phyloP scores from a whole-genome alignment of 2,888 invertebrate species.

The Odontothrips loti region DNA sequence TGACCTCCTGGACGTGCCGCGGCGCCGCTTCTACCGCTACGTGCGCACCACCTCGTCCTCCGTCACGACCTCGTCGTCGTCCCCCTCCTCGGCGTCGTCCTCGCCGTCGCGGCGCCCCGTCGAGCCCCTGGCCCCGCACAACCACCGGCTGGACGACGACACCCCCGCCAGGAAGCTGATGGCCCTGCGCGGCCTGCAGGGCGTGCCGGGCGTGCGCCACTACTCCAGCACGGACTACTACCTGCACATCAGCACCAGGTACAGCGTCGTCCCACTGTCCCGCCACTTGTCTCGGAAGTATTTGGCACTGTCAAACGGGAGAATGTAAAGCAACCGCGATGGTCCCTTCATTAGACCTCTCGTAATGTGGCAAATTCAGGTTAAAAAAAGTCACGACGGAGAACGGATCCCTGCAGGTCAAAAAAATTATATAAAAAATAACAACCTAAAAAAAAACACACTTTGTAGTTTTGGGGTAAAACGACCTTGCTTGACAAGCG shows the following conservation, averaged over 20 bases:
- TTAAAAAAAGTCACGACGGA: too few relatives aligned
- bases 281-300: too few relatives aligned
- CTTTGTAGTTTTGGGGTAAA: too few relatives aligned
- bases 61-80: slow-evolving; percentile 8
- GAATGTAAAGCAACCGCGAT: too few relatives aligned
- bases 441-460: too few relatives aligned
- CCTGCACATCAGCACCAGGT: slow-evolving; percentile 23
- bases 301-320: too few relatives aligned
- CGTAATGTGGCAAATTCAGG: too few relatives aligned
- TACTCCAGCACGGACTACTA: slow-evolving; percentile 15
- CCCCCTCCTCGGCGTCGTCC: not conserved
- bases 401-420: too few relatives aligned
- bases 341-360: too few relatives aligned
- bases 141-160: slow-evolving; percentile 6
- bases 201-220: not conserved
- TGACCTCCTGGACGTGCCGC: slow-evolving; percentile 15
- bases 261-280: too few relatives aligned
- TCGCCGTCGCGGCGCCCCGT: not conserved
- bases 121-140: slow-evolving; percentile 13
- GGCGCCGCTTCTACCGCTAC: slow-evolving; percentile 21
- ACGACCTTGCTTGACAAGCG: too few relatives aligned
- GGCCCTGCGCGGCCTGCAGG: slow-evolving; percentile 6
- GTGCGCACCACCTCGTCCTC: not conserved
- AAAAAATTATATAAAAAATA: too few relatives aligned
- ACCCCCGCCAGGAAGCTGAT: slow-evolving; percentile 12